Base-by-base conservation (phyloP, 2,888 invertebrate genomes). In the Agrochola lota region DNA sequence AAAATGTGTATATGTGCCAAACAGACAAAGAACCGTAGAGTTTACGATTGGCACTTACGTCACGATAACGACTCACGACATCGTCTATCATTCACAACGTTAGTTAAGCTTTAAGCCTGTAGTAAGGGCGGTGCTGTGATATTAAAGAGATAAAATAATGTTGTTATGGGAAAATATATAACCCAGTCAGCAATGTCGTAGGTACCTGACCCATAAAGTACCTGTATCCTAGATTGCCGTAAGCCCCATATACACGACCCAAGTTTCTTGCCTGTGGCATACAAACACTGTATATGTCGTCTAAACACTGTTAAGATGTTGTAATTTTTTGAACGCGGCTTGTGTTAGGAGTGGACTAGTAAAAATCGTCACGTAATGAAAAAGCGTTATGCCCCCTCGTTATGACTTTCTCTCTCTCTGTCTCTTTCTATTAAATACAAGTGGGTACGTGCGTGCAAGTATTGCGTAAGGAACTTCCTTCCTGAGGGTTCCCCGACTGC, bases 21-120 rank as follows among this genome's bases (percentile, higher is more conserved):
- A 49, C 72, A 63, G 84, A 82, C 84, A 64, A 64, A 71, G 63
- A 70, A 26, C 66, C 57, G 63, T 23, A 52, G 0, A 17, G 8
- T 83, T 83, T 83, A 79, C 68, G 79, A 83, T 5, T 35, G 67
- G 60, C 64, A 79, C 79, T 79, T 40, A 71, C 64, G 78, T 60
- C 68, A 49, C 55, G 67, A 60, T 74, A 63, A 79, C 74, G 82
- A 64, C 71, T 60, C 49, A 26, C 20, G 71, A 40, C 15, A 83
- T 83, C 30, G 74, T 26, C 35, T 55, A 17, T 57, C 55, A 60
- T 72, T 49, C 55, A 64, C n/a, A 71, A 62, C 55, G 66, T 71
- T 70, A 64, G 66, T 71, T 70, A 64, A 26, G 59, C 59, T 59
- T 26, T 43, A 20, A 70, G 26, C 40, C n/a, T 30, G 68, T n/a